phyloP scores from a whole-genome alignment of 2,797 vertebrate genomes.

The Catostomus latipinnis region DNA sequence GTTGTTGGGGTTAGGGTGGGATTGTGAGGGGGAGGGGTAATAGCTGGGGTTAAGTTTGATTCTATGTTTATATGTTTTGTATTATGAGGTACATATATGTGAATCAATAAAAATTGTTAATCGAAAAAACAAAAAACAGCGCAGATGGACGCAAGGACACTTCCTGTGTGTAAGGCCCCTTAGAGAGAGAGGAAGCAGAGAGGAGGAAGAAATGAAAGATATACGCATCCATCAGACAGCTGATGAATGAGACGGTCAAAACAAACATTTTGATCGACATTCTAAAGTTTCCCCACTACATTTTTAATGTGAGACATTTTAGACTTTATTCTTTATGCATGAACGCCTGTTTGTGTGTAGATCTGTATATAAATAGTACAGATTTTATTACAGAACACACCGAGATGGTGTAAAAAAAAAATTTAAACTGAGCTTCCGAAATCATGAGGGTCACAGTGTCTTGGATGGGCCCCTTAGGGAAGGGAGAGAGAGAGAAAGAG shows the following conservation, averaged over 20 bases:
- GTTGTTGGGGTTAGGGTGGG: no score
- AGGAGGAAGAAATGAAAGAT: slow-evolving; percentile 65
- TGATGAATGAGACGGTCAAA: slow-evolving; percentile 79
- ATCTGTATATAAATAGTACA: slow-evolving; percentile 16
- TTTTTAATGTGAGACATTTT: slow-evolving; percentile 61
- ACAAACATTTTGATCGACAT: slow-evolving; percentile 70
- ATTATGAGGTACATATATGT: no score
- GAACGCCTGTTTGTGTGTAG: slow-evolving; percentile 27
- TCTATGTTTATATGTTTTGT: no score
- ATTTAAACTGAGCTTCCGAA: slow-evolving; percentile 26
- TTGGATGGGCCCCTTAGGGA: slow-evolving; percentile 37
- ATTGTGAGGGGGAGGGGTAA: no score
- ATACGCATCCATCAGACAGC: slow-evolving; percentile 66
- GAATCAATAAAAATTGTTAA: no score
- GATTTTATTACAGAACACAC: slow-evolving; percentile 51
- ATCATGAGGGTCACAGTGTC: slow-evolving; percentile 43
- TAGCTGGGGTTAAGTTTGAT: no score
- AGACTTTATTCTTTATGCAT: slow-evolving; percentile 28
- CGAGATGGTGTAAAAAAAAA: slow-evolving; percentile 21
- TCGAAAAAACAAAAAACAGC: neutral
- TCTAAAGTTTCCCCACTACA: slow-evolving; percentile 59
- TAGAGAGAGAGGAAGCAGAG: slow-evolving; percentile 21
- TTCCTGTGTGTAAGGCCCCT: neutral
- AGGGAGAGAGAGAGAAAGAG: slow-evolving; percentile 32
- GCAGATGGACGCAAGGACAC: neutral